Evolutionary conservation across 2,888 invertebrate species (phyloP).

Genomic region (Ornithoptera priamus): DNA sequence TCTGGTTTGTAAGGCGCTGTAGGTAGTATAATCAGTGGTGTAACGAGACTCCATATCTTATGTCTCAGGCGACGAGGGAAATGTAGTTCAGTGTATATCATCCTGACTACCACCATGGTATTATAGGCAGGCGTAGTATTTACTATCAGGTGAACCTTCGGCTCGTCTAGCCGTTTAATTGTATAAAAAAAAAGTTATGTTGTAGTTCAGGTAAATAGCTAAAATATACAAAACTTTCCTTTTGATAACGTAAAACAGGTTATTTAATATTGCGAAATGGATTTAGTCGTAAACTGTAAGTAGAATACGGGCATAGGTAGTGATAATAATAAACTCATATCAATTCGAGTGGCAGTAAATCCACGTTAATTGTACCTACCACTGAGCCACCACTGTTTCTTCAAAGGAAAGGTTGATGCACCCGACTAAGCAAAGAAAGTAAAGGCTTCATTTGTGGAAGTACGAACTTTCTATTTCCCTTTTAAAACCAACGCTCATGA

Average conservation of each 20-base stretch:
- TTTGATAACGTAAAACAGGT: conserved; percentile 4
- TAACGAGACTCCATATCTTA: too few relatives aligned
- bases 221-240: not conserved
- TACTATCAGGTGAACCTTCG: too few relatives aligned
- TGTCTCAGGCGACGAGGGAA: too few relatives aligned
- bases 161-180: too few relatives aligned
- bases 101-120: too few relatives aligned
- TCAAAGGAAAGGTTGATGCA: conserved; percentile 27
- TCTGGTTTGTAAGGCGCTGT: too few relatives aligned
- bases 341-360: conserved; percentile 46
- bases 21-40: too few relatives aligned
- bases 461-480: conserved; percentile 20
- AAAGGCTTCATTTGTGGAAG: conserved; percentile 10
- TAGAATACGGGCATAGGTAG: conserved; percentile 33
- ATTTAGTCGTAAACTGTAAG: conserved; percentile 7
- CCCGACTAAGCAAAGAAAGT: conserved; percentile 11
- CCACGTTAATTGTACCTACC: conserved; percentile 33
- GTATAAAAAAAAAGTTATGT: too few relatives aligned
- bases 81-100: too few relatives aligned
- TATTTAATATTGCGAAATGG: conserved; percentile 37
- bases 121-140: too few relatives aligned
- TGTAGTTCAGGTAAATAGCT: too few relatives aligned
- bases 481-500: not conserved
- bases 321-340: conserved; percentile 49
- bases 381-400: conserved; percentile 18